Evolutionary conservation across 2,888 invertebrate species (phyloP), one percentile per base, ranked within the genome.

Genomic region (Shargacucullia verbasci): DNA sequence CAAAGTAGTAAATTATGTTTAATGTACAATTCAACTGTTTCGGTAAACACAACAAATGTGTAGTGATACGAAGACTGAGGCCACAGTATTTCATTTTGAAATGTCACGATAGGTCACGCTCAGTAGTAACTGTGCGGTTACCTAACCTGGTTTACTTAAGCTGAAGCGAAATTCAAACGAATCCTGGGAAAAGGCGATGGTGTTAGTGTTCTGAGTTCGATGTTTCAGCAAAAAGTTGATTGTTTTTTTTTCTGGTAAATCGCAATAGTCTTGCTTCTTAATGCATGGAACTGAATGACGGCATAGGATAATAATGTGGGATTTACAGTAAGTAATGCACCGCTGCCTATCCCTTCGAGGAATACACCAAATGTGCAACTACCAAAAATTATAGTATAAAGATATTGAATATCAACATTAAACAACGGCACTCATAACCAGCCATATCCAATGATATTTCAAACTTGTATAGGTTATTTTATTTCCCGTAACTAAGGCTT

Each of bases 81-180:
- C 8, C 29, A 25, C 34, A 25, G 33, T 43, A 37, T 45, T 49
- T 41, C 9, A 8, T 37, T 37, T 15, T 25, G 34, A 35, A 44
- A 44, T 13, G 37, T 66, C 50, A 14, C 11, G 12, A 25, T 14
- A 31, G 29, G 33, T 40, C 20, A 35, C 31, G 25, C 15, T 31
- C 49, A 11, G 11, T 13, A 45, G n/a, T 25, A 34, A 33, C 66
- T 62, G 25, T 47, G 38, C 10, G 1, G n/a, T 33, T 48, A 25
- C 14, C 27, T 46, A 43, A 47, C 37, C 58, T n/a, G 41, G 37
- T 56, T 65, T 40, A 20, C 35, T 41, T 43, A 47, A 43, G 41
- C 46, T 25, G 45, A 41, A 27, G 35, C 20, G 13, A 40, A 56
- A 37, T 41, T 58, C 47, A 66, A 15, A 34, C 9, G 0, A 13